A percentile compares a stretch with the other conserved stretches of the same genome.
These are phyloP conservation scores for Cataglyphis hispanica DNA, from an alignment of 1,140 invertebrate genomes.

Conservation along the genomic window DNA sequence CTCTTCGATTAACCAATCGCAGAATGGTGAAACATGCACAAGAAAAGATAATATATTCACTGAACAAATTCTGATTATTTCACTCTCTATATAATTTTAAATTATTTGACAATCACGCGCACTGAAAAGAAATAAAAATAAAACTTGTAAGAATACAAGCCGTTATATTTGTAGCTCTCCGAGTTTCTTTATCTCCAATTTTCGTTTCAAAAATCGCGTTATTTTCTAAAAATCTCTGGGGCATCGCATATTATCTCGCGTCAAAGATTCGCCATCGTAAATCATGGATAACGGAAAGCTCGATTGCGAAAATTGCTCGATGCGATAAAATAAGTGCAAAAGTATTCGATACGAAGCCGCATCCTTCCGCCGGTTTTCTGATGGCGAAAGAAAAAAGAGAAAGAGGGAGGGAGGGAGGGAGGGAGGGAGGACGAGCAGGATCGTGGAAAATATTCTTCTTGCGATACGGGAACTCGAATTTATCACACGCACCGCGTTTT, in stretches of 20 bases:
- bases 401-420: no score
- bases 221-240: background rate
- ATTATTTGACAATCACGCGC: background rate
- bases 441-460: constrained; percentile 53
- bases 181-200: background rate
- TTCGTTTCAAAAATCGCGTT: background rate
- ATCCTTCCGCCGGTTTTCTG: constrained; percentile 26
- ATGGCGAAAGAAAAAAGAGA: background rate
- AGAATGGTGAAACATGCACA: constrained; percentile 6
- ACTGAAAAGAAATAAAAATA: background rate
- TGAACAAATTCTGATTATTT: background rate
- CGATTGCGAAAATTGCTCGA: constrained; percentile 29
- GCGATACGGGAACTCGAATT: constrained; percentile 55
- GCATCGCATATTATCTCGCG: background rate
- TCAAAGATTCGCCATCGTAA: constrained; percentile 12
- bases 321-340: constrained; percentile 35
- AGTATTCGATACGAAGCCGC: constrained; percentile 2
- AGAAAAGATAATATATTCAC: constrained; percentile 15
- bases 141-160: background rate
- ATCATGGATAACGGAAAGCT: constrained; percentile 39
- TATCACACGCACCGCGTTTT: constrained; percentile 55
- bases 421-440: background rate
- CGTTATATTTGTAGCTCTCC: background rate
- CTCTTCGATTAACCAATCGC: constrained; percentile 39
- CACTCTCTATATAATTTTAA: constrained; percentile 31